These are phyloP conservation scores for Orbicella faveolata DNA, from an alignment of 64 coral and sea anemone species.

Conservation along the genomic window DNA sequence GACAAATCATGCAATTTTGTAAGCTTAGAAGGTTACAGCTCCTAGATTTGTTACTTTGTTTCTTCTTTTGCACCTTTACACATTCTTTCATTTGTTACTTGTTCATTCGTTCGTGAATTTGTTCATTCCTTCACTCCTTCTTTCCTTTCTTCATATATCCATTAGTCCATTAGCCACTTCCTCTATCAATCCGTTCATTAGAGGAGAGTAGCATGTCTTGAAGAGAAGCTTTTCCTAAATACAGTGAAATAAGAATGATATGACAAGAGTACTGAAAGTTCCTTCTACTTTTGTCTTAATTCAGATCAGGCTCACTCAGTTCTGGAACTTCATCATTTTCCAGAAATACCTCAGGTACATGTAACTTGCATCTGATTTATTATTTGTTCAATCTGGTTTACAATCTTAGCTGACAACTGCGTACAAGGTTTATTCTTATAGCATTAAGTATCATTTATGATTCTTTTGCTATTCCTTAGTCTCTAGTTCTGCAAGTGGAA, in stretches of 20 bases:
- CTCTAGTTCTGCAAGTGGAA: slow-evolving; percentile 43
- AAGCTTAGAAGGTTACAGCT: too few species aligned
- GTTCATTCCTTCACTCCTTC: too few species aligned
- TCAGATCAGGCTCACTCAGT: slow-evolving; percentile 69
- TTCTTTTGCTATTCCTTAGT: neutral
- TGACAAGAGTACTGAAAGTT: neutral
- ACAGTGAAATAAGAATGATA: too few species aligned
- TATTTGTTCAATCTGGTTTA: neutral
- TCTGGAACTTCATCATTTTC: slow-evolving; percentile 50
- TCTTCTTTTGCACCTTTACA: neutral
- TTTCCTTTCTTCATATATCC: too few species aligned
- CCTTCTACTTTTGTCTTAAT: neutral
- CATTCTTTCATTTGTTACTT: neutral
- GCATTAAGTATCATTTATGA: neutral
- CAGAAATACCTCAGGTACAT: slow-evolving; percentile 37
- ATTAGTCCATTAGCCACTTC: too few species aligned
- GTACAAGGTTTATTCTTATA: neutral
- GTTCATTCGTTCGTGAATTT: too few species aligned
- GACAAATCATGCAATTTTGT: neutral
- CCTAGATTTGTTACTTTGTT: neutral
- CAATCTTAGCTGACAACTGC: too few species aligned
- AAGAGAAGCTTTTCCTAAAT: too few species aligned
- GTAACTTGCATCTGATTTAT: neutral
- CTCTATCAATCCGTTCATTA: too few species aligned
- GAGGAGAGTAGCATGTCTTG: too few species aligned